These are phyloP conservation scores for Acanthurus leucopareius DNA, from an alignment of 2,797 vertebrate species.

Conservation along the genomic window DNA sequence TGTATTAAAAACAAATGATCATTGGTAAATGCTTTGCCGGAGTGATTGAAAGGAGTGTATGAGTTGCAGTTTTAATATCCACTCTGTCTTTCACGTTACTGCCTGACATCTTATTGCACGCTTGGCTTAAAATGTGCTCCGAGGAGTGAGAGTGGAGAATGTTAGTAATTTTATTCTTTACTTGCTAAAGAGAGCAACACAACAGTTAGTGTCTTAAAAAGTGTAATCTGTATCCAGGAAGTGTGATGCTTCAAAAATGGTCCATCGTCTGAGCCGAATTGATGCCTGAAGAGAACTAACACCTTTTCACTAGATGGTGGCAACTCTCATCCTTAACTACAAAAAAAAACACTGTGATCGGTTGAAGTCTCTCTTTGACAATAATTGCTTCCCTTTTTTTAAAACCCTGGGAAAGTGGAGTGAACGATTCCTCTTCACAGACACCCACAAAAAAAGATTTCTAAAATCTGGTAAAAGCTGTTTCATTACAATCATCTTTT, in stretches of 20 bases:
- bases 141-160: neutral
- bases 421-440: constrained; percentile 16
- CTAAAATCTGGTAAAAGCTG: neutral
- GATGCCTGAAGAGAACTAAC: constrained; percentile 8
- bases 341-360: constrained; percentile 20
- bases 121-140: neutral
- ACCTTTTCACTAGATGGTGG: neutral
- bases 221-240: neutral
- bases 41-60: constrained; percentile 20
- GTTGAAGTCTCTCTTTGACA: constrained; percentile 14
- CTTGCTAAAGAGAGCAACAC: constrained; percentile 9
- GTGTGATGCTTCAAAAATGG: neutral
- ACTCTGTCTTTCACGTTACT: neutral
- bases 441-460: neutral
- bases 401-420: constrained; percentile 9
- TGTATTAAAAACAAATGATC: constrained; percentile 29
- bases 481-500: neutral
- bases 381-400: constrained; percentile 41
- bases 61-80: constrained; percentile 31
- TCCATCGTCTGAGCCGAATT: constrained; percentile 10
- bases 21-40: constrained; percentile 31
- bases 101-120: neutral
- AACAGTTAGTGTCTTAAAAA: neutral
- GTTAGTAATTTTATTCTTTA: neutral
- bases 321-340: constrained; percentile 16